Conservation (phyloP, 2,888 invertebrate genomes). For the Rhagophthalmus giganteus region DNA sequence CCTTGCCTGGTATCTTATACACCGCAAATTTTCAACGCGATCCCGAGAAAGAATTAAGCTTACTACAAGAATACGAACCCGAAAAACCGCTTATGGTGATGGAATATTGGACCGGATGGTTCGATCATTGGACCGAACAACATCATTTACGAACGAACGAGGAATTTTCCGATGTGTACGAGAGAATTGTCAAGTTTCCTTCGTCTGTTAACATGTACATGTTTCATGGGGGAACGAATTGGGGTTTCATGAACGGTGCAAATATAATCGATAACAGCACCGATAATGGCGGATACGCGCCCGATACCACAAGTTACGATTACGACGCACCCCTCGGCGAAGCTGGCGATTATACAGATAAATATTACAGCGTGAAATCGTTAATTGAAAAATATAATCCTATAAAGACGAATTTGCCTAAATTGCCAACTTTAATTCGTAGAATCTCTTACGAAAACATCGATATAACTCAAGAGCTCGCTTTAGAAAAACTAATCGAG, state of each 20-base stretch:
- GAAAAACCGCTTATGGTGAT: slow-evolving; percentile 59
- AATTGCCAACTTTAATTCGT: slow-evolving; percentile 43
- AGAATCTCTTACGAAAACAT: slow-evolving; percentile 46
- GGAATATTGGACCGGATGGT: slow-evolving; percentile 65
- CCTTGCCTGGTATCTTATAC: slow-evolving; percentile 52
- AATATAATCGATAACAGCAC: slow-evolving; percentile 34
- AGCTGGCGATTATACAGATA: slow-evolving; percentile 84
- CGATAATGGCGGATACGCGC: slow-evolving; percentile 49
- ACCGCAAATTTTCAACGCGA: slow-evolving; percentile 61
- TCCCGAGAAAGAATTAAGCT: slow-evolving; percentile 51
- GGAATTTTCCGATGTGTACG: slow-evolving; percentile 39
- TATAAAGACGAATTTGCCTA: slow-evolving; percentile 46
- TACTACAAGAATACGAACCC: slow-evolving; percentile 49
- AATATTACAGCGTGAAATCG: slow-evolving; percentile 72
- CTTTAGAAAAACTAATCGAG: slow-evolving; percentile 32
- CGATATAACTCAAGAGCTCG: slow-evolving; percentile 36
- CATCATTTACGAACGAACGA: slow-evolving; percentile 36
- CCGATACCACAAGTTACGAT: slow-evolving; percentile 55
- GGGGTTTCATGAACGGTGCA: slow-evolving; percentile 64
- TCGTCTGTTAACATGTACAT: slow-evolving; percentile 85
- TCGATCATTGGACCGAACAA: slow-evolving; percentile 58
- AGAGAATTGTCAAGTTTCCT: slow-evolving; percentile 39
- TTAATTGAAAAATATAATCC: slow-evolving; percentile 50
- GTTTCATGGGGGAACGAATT: slow-evolving; percentile 91
- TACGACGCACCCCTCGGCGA: slow-evolving; percentile 88